Base-by-base conservation (phyloP, 2,888 invertebrate species). In the Mellilla xanthometata region DNA sequence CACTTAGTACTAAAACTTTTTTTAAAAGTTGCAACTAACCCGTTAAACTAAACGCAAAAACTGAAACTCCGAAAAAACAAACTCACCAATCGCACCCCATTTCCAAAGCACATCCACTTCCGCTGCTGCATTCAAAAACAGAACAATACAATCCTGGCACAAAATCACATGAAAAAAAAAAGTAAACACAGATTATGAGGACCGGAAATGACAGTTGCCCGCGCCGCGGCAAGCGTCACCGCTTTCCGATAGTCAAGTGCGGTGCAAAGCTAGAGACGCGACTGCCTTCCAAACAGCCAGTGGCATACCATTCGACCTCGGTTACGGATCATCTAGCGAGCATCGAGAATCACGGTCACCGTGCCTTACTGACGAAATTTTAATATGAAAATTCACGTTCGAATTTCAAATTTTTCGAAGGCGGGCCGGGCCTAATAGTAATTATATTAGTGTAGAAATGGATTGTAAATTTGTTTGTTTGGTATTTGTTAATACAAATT, bases 351-450 rank as follows among this genome's bases (percentile, higher is more conserved):
- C 41, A 44, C 49, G 58, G 55, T 58, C 58, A 58, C 34, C 46
- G 49, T 53, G 55, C 48, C 39, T 54, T 58, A 58, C 54, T 49
- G 53, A 49, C 41, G 41, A 57, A 54, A 42, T n/a, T n/a, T n/a
- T n/a, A n/a, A n/a, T 56, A 53, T 51, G 47, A 45, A 53, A 49
- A 49, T 49, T 36, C 4, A 43, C 36, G 32, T 33, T 44, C 40
- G 22, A 49, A 49, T 36, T 29, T 36, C 22, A 27, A 44, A 35
- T 49, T 29, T 47, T 50, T 36, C n/a, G 42, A 39, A 48, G 45
- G 52, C 36, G 32, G 48, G 35, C 29, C 35, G 3, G 5, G 15
- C n/a, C n/a, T 19, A 19, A 19, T 19, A 19, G n/a, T n/a, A n/a
- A n/a, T n/a, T n/a, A n/a, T n/a, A n/a, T n/a, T n/a, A n/a, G n/a